phyloP scores from a whole-genome alignment of 2,888 invertebrate genomes.

The Heliconius cydno region DNA sequence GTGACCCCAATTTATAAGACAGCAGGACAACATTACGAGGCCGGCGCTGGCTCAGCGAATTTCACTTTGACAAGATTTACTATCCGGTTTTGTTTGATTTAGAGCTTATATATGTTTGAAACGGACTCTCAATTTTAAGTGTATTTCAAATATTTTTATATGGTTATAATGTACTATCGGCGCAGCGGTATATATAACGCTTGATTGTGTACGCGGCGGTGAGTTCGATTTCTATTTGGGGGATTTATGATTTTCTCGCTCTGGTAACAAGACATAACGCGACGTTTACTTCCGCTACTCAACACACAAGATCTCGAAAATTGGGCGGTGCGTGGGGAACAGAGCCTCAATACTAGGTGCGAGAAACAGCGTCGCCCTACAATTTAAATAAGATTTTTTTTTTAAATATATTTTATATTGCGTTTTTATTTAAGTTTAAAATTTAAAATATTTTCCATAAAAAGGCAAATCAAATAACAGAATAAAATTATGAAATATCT shows the following conservation, averaged over 20 bases:
- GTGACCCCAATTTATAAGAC: constrained; percentile 50
- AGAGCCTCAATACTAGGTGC: neutral
- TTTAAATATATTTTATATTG: neutral
- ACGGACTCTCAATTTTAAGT: neutral
- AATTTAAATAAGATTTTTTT: neutral
- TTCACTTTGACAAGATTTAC: constrained; percentile 37
- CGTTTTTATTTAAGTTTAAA: neutral
- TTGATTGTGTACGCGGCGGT: neutral
- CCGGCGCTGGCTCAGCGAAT: constrained; percentile 31
- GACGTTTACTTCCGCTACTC: neutral
- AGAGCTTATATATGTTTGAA: constrained; percentile 10
- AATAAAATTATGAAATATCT: neutral
- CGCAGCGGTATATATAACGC: too few species aligned
- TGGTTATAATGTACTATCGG: neutral
- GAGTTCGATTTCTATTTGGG: neutral
- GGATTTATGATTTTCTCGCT: neutral
- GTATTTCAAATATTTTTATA: neutral
- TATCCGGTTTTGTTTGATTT: constrained; percentile 31
- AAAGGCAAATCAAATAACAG: neutral
- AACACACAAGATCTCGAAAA: neutral
- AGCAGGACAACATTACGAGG: constrained; percentile 50
- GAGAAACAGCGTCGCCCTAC: neutral
- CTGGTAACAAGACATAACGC: neutral
- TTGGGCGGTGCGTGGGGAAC: neutral
- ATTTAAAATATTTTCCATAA: neutral